These are phyloP conservation scores for Eptatretus burgeri DNA, from an alignment of 2,113 vertebrate genomes.

Conservation along the genomic window DNA sequence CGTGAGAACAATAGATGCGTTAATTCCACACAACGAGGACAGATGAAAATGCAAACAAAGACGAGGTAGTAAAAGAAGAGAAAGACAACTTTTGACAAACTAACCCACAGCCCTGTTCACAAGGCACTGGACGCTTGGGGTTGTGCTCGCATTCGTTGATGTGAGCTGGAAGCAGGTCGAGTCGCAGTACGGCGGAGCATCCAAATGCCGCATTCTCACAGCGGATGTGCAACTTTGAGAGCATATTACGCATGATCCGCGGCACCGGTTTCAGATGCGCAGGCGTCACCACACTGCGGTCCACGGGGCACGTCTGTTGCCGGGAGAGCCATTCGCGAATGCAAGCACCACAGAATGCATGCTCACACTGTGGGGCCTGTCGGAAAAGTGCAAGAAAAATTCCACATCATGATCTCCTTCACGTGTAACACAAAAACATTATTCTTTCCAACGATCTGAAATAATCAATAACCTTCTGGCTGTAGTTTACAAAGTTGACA, in stretches of 20 bases:
- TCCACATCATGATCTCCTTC: too few species aligned
- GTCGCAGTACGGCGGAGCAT: slow-evolving; percentile 54
- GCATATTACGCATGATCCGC: slow-evolving; percentile 97
- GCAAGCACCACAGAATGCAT: slow-evolving; percentile 96
- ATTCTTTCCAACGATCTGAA: too few species aligned
- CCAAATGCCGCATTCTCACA: slow-evolving; percentile 84
- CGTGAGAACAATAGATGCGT: too few species aligned
- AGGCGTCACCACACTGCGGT: slow-evolving; percentile 81
- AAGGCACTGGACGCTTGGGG: slow-evolving; percentile 72
- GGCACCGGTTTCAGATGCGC: slow-evolving; percentile 84
- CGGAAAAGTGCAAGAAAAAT: not conserved
- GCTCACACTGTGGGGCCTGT: slow-evolving; percentile 84
- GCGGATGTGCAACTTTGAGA: slow-evolving; percentile 80
- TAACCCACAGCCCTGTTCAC: slow-evolving; percentile 81
- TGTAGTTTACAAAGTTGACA: too few species aligned
- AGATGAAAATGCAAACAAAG: too few species aligned
- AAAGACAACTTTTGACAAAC: too few species aligned
- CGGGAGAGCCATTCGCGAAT: slow-evolving; percentile 97
- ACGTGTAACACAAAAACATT: too few species aligned
- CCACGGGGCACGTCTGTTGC: slow-evolving; percentile 92
- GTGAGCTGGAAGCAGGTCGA: slow-evolving; percentile 81
- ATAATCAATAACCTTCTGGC: too few species aligned
- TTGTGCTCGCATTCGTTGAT: slow-evolving; percentile 94
- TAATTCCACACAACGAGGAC: too few species aligned
- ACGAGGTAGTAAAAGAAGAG: too few species aligned